phyloP scores from a whole-genome alignment of 2,888 invertebrate genomes.

The Tinea semifulvella region DNA sequence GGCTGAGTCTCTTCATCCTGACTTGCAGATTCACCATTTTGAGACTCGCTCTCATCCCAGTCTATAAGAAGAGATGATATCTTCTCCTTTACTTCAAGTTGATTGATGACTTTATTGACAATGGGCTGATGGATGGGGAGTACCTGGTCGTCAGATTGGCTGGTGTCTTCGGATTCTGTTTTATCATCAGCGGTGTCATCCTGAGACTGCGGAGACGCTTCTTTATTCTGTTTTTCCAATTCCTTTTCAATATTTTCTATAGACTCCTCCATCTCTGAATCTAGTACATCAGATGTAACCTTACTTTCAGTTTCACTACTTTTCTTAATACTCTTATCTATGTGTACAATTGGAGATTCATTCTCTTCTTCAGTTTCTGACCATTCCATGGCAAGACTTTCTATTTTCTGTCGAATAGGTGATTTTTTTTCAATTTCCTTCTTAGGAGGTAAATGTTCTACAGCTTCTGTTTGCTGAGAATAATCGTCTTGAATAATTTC shows the following conservation, averaged over 20 bases:
- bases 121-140: slow-evolving; percentile 18
- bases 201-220: no score
- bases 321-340: background rate
- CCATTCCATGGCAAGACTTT: slow-evolving; percentile 45
- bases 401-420: slow-evolving; percentile 26
- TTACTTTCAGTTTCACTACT: no score
- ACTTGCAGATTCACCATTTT: slow-evolving; percentile 28
- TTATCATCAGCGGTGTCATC: slow-evolving; percentile 23
- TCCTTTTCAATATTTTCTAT: slow-evolving; percentile 59
- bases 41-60: slow-evolving; percentile 62
- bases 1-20: slow-evolving; percentile 5
- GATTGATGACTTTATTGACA: slow-evolving; percentile 18
- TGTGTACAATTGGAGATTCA: background rate
- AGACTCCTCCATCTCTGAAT: slow-evolving; percentile 46
- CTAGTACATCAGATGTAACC: background rate
- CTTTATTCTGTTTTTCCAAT: slow-evolving; percentile 41
- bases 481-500: background rate
- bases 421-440: slow-evolving; percentile 22
- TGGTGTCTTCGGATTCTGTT: slow-evolving; percentile 22
- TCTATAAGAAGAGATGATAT: slow-evolving; percentile 54
- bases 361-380: slow-evolving; percentile 43
- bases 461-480: slow-evolving; percentile 17
- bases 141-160: slow-evolving; percentile 20
- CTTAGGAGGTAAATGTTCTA: background rate
- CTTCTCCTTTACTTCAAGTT: slow-evolving; percentile 34